These are phyloP conservation scores for Asobara japonica DNA, from an alignment of 1,140 invertebrate species.

Conservation along the genomic window DNA sequence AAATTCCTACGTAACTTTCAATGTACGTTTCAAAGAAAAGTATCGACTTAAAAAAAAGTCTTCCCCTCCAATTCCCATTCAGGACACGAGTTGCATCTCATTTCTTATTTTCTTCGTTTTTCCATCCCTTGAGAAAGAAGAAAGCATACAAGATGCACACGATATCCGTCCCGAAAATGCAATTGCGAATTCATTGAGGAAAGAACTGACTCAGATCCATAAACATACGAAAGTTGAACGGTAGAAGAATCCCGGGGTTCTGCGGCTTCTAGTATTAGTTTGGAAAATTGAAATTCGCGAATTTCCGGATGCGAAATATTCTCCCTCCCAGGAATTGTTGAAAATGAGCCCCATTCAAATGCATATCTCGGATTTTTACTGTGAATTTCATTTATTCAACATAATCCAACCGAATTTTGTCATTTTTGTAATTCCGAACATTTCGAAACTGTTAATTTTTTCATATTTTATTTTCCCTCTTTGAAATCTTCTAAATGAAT, in stretches of 20 bases:
- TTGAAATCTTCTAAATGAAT: not conserved
- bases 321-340: not conserved
- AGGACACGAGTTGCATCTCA: not conserved
- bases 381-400: not conserved
- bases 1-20: too few relatives aligned
- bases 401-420: too few relatives aligned
- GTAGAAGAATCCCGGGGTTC: not conserved
- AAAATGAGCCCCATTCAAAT: not conserved
- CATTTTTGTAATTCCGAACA: too few relatives aligned
- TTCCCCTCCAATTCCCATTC: not conserved
- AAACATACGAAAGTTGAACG: not conserved
- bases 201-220: not conserved
- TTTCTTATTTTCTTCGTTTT: not conserved
- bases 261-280: not conserved
- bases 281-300: not conserved
- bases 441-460: too few relatives aligned
- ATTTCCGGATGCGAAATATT: not conserved
- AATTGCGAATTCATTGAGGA: constrained; percentile 5
- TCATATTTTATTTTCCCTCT: too few relatives aligned
- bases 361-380: not conserved
- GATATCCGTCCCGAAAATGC: not conserved
- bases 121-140: not conserved
- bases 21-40: too few relatives aligned
- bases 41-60: not conserved
- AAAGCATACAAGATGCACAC: not conserved